Conservation (phyloP, 1,140 invertebrate genomes). For the Heliconius hewitsoni region DNA sequence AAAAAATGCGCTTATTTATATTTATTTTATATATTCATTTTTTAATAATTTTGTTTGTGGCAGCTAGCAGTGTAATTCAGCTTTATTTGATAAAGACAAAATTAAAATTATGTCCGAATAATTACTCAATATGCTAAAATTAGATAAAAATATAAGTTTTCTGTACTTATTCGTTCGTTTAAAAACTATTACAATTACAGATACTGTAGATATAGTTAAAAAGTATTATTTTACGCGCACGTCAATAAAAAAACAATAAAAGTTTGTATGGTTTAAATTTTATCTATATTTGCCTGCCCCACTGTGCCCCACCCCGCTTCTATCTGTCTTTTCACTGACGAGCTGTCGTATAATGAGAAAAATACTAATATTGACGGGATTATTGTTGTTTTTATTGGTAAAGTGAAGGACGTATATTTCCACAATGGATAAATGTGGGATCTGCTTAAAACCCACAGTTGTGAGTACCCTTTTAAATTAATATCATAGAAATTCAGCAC, state of each 20-base stretch:
- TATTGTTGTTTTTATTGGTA: constrained; percentile 55
- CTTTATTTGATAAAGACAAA: neutral
- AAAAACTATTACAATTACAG: neutral
- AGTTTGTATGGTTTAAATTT: constrained; percentile 16
- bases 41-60: neutral
- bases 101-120: neutral
- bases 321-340: constrained; percentile 65
- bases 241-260: constrained; percentile 21
- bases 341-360: constrained; percentile 65
- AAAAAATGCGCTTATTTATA: no score
- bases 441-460: constrained; percentile 69
- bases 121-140: neutral
- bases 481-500: constrained; percentile 45
- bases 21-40: no score
- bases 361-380: constrained; percentile 63
- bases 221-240: constrained; percentile 5
- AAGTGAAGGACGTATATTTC: constrained; percentile 39
- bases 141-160: neutral
- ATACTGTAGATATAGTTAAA: neutral
- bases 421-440: constrained; percentile 76
- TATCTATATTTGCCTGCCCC: constrained; percentile 46
- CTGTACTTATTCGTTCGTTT: neutral
- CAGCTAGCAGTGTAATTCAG: neutral
- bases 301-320: constrained; percentile 64
- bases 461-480: constrained; percentile 55